Base-by-base conservation (phyloP, 2,113 vertebrate species). In the Forbesichthys papilliferus region DNA sequence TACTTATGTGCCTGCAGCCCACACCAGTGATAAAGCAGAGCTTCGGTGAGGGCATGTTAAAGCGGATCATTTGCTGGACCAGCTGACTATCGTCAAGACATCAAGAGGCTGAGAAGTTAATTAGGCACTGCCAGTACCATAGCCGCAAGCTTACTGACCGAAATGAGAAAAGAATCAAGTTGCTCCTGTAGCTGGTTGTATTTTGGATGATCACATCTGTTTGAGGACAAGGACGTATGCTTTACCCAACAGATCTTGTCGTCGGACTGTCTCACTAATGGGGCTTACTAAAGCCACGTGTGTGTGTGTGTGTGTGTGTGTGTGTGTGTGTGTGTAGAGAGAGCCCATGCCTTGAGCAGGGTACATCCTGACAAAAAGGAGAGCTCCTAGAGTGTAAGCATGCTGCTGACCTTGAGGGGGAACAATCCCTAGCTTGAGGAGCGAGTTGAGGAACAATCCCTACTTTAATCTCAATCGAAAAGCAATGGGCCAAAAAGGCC, bases 1-100 rank as follows among this genome's bases (percentile, higher is more conserved):
- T 74, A 54, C 73, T 68, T 66, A 11, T 60, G 61, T 48, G 69
- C 12, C 20, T 48, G 14, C 34, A 73, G 33, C 51, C 10, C 58
- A 48, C 36, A 42, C 14, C 55, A 10, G 18, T 9, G 11, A 74
- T n/a, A 55, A 47, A 34, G 12, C 1, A 16, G 49, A 14, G 36
- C 36, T 11, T 27, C 7, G 11, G 1, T 42, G 67, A 48, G 20
- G 11, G 59, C 55, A 60, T 55, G 18, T 42, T 16, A 9, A 63
- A 64, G 60, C 14, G 42, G 36, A 9, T 7, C 18, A 49, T 61
- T 34, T 52, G 6, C 10, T 11, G 10, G 16, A 70, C 55, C 12
- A 53, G 16, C 27, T 59, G 27, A 34, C 49, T 51, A 49, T 68
- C 61, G 54, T 51, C 0, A 27, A 62, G 59, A 34, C 42, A 27